Base-by-base conservation (phyloP, 64 coral and sea anemone species). In the Stichodactyla helianthus region DNA sequence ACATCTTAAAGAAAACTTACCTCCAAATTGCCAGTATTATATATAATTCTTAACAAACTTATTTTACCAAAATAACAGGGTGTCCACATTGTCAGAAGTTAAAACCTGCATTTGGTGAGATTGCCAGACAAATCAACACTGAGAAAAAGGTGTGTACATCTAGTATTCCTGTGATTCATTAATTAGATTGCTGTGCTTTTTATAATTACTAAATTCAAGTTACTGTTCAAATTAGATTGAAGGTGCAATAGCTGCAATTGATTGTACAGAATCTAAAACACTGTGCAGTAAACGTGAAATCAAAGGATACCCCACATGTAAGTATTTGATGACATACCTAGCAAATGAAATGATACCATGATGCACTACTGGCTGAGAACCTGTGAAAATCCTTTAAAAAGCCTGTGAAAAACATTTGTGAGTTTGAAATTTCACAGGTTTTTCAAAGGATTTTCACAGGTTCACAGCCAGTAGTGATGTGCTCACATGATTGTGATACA, bases 221-320 rank as follows among this genome's bases (percentile, higher is more conserved):
- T 74, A 4, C 31, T 74, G 68, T 74, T 74, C 53, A 3, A n/a
- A 28, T 74, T 53, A 97, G 94, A 77, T 63, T 54, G 81, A 65
- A 83, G 97, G 97, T 64, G 93, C 85, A 22, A 51, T 99, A 52
- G 97, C 93, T 58, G 97, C 97, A 52, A 90, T 99, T 28, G 97
- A 99, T 80, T 99, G 97, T 53, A 86, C 93, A 53, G 31, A 83
- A 55, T 55, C 89, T 7, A 64, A 74, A 50, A 84, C 92, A 13
- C 60, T 88, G 13, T 99, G 97, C 22, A 53, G 79, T 50, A 81
- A 90, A 68, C 87, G 81, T 77, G 79, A 79, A 51, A 65, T 99
- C 79, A 99, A 95, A 65, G 85, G 97, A 76, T 99, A 95, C 81
- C 97, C 97, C 70, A 86, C 88, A 10, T 18, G 97, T 99, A 88